These are phyloP conservation scores for Spodoptera litura DNA, from an alignment of 1,140 invertebrate species.

Conservation along the genomic window DNA sequence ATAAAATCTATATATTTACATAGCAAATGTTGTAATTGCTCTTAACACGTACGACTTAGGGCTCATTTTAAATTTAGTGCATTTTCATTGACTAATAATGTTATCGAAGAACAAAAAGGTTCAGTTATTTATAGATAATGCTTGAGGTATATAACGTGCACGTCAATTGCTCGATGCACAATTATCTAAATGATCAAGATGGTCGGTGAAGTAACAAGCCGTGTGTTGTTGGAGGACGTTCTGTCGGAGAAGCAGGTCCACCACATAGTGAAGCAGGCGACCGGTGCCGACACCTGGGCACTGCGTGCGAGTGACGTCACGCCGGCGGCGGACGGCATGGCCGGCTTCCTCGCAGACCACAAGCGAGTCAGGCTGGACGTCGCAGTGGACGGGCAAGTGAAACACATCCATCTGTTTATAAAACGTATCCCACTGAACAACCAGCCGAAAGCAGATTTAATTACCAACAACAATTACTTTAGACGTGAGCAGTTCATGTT, in stretches of 20 bases:
- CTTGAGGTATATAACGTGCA: slow-evolving; percentile 19
- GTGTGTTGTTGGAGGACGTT: slow-evolving; percentile 48
- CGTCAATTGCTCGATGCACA: background rate
- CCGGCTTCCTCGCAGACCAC: slow-evolving; percentile 75
- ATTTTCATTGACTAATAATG: background rate
- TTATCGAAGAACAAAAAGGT: slow-evolving; percentile 17
- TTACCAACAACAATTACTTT: slow-evolving; percentile 62
- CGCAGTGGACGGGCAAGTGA: slow-evolving; percentile 32
- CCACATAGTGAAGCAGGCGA: slow-evolving; percentile 55
- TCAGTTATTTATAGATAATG: slow-evolving; percentile 36
- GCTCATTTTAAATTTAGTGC: slow-evolving; percentile 6
- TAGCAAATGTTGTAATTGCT: background rate
- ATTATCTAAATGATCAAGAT: slow-evolving; percentile 25
- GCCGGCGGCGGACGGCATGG: slow-evolving; percentile 60
- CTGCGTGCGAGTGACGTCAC: slow-evolving; percentile 56
- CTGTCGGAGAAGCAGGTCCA: slow-evolving; percentile 64
- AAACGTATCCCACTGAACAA: slow-evolving; percentile 68
- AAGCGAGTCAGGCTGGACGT: slow-evolving; percentile 60
- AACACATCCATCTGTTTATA: slow-evolving; percentile 65
- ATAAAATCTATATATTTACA: slow-evolving; percentile 15
- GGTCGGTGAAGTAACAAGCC: background rate
- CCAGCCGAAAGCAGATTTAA: slow-evolving; percentile 69
- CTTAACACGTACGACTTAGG: background rate
- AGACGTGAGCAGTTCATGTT: slow-evolving; percentile 65
- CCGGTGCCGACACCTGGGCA: slow-evolving; percentile 49